These are phyloP conservation scores for Creontiades dilutus DNA, from an alignment of 2,888 invertebrate genomes.

Conservation along the genomic window DNA sequence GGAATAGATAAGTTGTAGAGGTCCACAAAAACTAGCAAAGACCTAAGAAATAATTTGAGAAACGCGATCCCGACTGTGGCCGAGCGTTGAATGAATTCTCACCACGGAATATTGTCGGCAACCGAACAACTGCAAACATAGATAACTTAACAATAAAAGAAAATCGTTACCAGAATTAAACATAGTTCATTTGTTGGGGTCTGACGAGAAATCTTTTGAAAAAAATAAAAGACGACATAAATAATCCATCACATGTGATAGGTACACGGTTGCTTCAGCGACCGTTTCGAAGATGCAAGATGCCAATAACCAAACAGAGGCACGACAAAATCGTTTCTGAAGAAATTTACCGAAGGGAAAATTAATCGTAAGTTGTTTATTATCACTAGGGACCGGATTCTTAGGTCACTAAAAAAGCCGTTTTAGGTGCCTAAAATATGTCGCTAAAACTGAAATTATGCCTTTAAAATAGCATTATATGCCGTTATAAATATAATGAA, in stretches of 20 bases:
- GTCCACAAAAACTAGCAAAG: neutral
- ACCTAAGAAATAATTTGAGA: neutral
- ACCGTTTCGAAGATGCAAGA: neutral
- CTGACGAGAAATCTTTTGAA: neutral
- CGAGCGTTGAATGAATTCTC: neutral
- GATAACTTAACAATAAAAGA: constrained; percentile 23
- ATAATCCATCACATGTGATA: neutral
- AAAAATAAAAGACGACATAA: constrained; percentile 24
- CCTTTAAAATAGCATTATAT: no score
- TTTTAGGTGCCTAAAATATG: no score
- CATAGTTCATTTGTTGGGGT: neutral
- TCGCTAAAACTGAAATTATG: no score
- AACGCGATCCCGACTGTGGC: neutral
- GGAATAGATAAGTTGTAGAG: neutral
- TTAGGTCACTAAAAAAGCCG: no score
- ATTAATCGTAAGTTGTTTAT: no score
- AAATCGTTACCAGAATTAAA: constrained; percentile 8
- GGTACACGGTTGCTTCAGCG: constrained; percentile 15
- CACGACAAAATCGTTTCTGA: no score
- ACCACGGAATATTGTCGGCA: neutral
- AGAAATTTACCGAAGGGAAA: no score
- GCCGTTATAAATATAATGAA: no score
- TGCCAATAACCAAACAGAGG: no score
- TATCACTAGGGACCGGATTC: no score
- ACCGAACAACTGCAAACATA: constrained; percentile 5